Base-by-base conservation (phyloP, 1,140 invertebrate species). In the Pachypeltis micranthus region DNA sequence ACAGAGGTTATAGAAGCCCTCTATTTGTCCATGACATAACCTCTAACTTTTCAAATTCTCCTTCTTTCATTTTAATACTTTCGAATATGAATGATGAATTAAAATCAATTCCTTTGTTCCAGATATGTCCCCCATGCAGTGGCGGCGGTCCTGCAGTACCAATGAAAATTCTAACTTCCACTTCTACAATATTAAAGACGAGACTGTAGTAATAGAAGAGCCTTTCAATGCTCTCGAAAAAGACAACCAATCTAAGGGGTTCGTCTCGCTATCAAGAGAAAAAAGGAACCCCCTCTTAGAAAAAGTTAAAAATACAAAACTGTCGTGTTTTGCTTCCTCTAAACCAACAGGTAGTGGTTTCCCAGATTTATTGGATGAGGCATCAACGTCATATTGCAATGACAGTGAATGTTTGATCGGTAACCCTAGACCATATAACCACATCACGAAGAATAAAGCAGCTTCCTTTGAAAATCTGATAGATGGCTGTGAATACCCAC, bases 241-340 rank as follows among this genome's bases (percentile, higher is more conserved):
- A 71, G 72, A 2, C 72, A 75, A 70, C 79, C 71, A 70, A 78
- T 73, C 72, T 76, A 72, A 68, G 75, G 62, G 76, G 77, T 72
- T 73, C 77, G 75, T 72, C 79, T 70, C 71, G 3, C 55, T 76
- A 1, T 75, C 70, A 56, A 75, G 79, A 68, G 83, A 86, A 72
- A 85, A 83, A 70, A 74, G 81, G 47, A 85, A 85, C 70, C 84
- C 84, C 1, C 75, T 87, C 39, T 75, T 86, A 24, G 84, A 86
- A 64, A 80, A 81, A 68, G 84, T 86, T 1, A 85, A 85, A 70
- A 85, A 84, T 67, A 85, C 84, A 7, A 80, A 81, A 69, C 71
- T 87, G 34, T 85, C 82, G 2, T 85, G 84, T 70, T 84, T 86
- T 71, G 79, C 79, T 66, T 81, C 80, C 16, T 76, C 76, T n/a